Percentiles rank a stretch among this genome's conserved stretches.
Conservation (phyloP, 1,140 invertebrate species). For the Dolichoris vasculosae region DNA sequence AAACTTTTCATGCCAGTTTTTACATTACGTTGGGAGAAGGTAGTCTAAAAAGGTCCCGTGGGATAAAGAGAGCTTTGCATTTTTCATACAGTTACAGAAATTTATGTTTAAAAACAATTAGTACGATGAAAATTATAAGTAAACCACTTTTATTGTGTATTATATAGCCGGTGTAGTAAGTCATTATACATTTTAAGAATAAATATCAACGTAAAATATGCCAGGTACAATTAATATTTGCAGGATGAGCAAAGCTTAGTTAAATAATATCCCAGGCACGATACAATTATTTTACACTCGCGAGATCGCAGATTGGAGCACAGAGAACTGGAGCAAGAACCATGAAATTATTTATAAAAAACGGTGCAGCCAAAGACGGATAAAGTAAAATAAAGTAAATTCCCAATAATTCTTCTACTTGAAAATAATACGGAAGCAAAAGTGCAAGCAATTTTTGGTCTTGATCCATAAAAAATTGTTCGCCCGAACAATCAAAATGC, state of each 20-base stretch:
- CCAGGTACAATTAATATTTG: no score
- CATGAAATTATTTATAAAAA: neutral
- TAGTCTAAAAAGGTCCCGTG: neutral
- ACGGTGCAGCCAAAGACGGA: neutral
- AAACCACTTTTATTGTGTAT: neutral
- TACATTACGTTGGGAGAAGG: neutral
- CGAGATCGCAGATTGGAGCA: no score
- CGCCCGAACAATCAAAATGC: neutral
- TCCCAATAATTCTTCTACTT: neutral
- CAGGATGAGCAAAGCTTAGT: no score
- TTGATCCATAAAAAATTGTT: neutral
- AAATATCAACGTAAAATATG: no score
- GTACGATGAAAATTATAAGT: neutral
- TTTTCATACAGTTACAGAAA: neutral
- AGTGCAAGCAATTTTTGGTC: neutral
- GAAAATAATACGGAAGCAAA: neutral
- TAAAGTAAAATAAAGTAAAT: neutral
- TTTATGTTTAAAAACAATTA: neutral
- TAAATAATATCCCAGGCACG: no score
- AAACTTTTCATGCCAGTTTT: slow-evolving; percentile 8
- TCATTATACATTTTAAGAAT: neutral
- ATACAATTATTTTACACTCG: no score
- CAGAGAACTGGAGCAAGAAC: no score
- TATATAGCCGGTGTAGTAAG: no score
- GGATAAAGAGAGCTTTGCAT: neutral